phyloP scores from a whole-genome alignment of 2,113 vertebrate genomes.

The Craseonycteris thonglongyai region DNA sequence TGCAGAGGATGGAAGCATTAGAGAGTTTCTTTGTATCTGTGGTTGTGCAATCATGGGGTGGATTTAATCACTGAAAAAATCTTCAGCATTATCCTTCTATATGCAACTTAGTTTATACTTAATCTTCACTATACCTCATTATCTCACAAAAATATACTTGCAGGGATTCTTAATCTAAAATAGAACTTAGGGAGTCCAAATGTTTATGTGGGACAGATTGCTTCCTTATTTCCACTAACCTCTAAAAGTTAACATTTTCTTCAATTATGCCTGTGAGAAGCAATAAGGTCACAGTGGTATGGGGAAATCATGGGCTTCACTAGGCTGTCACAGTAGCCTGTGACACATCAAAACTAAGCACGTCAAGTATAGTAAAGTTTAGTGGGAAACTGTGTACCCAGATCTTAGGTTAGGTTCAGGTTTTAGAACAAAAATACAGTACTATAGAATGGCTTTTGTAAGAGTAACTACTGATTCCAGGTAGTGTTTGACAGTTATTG shows the following conservation, averaged over 20 bases:
- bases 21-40: neutral
- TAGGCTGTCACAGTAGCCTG: neutral
- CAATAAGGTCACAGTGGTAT: neutral
- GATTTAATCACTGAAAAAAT: neutral
- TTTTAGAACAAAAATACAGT: neutral
- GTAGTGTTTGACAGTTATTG: neutral
- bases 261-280: neutral
- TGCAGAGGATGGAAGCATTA: neutral
- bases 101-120: neutral
- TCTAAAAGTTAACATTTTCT: neutral
- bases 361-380: neutral
- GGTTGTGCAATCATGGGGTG: neutral
- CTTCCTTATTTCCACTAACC: neutral
- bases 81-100: neutral
- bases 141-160: neutral
- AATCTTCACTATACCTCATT: neutral
- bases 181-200: neutral
- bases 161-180: neutral
- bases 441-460: neutral
- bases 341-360: neutral
- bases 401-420: neutral
- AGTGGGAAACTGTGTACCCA: neutral
- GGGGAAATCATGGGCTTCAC: neutral
- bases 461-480: neutral
- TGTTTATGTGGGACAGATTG: neutral